phyloP scores from a whole-genome alignment of 2,888 invertebrate species.

The Drosophila leonis region DNA sequence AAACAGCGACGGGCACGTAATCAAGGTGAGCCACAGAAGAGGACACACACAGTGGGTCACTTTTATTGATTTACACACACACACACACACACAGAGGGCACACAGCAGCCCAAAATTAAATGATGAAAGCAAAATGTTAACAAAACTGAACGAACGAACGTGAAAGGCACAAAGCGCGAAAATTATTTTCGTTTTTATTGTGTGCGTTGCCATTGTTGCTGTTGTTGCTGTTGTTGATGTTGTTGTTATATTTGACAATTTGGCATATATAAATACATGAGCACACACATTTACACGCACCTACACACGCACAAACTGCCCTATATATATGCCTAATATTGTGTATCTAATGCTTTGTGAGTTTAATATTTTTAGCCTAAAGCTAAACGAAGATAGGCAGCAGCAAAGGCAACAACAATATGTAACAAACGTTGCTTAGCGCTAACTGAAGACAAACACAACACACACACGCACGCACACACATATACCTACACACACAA shows the following conservation, averaged over 20 bases:
- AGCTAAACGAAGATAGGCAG: slow-evolving; percentile 63
- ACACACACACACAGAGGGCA: slow-evolving; percentile 11
- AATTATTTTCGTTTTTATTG: slow-evolving; percentile 71
- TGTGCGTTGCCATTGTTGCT: slow-evolving; percentile 34
- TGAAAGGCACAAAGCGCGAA: slow-evolving; percentile 59
- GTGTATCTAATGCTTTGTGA: slow-evolving; percentile 63
- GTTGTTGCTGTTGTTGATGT: slow-evolving; percentile 5
- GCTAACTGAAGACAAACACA: slow-evolving; percentile 72
- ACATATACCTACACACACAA: not conserved
- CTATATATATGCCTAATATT: slow-evolving; percentile 21
- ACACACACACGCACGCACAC: slow-evolving; percentile 22
- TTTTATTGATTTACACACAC: slow-evolving; percentile 55
- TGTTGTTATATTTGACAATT: slow-evolving; percentile 64
- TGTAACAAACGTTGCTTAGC: slow-evolving; percentile 50
- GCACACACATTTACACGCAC: slow-evolving; percentile 13
- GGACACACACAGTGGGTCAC: slow-evolving; percentile 36
- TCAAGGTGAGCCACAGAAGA: slow-evolving; percentile 2
- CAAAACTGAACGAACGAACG: slow-evolving; percentile 47
- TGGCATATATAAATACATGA: slow-evolving; percentile 42
- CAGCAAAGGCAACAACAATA: slow-evolving; percentile 31
- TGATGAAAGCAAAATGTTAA: slow-evolving; percentile 63
- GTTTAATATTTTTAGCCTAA: slow-evolving; percentile 80
- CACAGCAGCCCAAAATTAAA: slow-evolving; percentile 66
- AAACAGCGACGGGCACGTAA: slow-evolving; percentile 36
- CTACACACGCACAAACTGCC: not conserved